Evolutionary conservation across 1,140 invertebrate species (phyloP).

Genomic region (Drosophila ohnishii): DNA sequence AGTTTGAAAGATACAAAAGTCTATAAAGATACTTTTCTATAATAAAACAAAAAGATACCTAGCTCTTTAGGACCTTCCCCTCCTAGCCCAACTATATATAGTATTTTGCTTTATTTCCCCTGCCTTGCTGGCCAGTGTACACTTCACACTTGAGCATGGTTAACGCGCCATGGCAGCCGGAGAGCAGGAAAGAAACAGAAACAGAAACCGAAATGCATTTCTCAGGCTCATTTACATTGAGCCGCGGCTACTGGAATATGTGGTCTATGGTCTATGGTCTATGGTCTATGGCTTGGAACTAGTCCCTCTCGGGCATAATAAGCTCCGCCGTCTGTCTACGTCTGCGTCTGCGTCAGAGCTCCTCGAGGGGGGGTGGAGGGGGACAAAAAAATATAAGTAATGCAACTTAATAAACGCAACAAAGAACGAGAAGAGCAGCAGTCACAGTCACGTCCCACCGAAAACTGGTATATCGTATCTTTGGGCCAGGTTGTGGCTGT

Average conservation of each 20-base stretch:
- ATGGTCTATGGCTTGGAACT: neutral
- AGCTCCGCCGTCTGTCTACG: slow-evolving; percentile 3
- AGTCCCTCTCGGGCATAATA: slow-evolving; percentile 14
- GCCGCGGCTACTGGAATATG: slow-evolving; percentile 62
- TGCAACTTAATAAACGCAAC: slow-evolving; percentile 78
- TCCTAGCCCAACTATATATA: neutral
- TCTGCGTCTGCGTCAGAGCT: neutral
- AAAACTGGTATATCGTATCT: slow-evolving; percentile 35
- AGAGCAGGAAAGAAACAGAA: slow-evolving; percentile 9
- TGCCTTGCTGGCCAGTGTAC: slow-evolving; percentile 49
- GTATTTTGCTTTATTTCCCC: neutral
- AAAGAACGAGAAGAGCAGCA: slow-evolving; percentile 58
- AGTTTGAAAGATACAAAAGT: too few species aligned
- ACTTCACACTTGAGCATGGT: slow-evolving; percentile 24
- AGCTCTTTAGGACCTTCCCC: neutral
- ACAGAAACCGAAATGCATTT: slow-evolving; percentile 49
- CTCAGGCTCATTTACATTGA: slow-evolving; percentile 79
- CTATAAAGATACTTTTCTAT: neutral
- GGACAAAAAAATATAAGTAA: slow-evolving; percentile 52
- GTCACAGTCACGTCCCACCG: slow-evolving; percentile 51
- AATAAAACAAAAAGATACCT: neutral
- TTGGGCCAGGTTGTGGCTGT: neutral
- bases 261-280: neutral
- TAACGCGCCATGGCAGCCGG: slow-evolving; percentile 54
- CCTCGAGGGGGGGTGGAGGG: slow-evolving; percentile 17